Conservation (phyloP, 1,140 invertebrate species). For the Dreissena rostriformis region DNA sequence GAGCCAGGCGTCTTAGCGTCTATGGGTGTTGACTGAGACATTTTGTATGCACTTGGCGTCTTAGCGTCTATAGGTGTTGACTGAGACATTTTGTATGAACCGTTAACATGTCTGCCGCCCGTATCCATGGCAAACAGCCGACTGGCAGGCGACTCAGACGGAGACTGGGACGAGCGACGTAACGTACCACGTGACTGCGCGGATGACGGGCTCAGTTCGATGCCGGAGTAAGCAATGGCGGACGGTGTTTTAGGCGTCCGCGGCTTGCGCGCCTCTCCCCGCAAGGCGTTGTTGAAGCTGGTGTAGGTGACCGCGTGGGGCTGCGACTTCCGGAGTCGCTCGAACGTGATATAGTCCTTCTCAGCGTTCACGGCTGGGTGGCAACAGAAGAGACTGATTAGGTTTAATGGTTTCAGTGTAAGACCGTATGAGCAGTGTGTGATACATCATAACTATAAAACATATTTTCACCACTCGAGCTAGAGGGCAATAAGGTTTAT, state of each 20-base stretch:
- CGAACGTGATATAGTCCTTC: constrained; percentile 37
- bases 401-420: too few relatives aligned
- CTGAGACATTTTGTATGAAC: too few relatives aligned
- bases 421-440: too few relatives aligned
- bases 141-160: neutral
- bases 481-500: too few relatives aligned
- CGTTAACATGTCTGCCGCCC: too few relatives aligned
- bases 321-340: constrained; percentile 11
- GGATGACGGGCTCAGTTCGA: constrained; percentile 6
- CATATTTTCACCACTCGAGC: too few relatives aligned
- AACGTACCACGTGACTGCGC: neutral
- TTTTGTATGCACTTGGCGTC: too few relatives aligned
- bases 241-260: constrained; percentile 26
- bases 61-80: too few relatives aligned
- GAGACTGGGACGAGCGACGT: neutral
- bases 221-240: constrained; percentile 26
- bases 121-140: neutral
- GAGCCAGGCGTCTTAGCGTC: too few relatives aligned
- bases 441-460: too few relatives aligned
- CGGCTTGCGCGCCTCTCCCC: constrained; percentile 39
- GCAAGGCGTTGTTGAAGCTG: constrained; percentile 32
- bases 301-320: constrained; percentile 41
- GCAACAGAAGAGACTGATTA: too few relatives aligned
- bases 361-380: constrained; percentile 45
- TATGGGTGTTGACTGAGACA: too few relatives aligned